Base-by-base conservation (phyloP, 2,888 invertebrate genomes). In the Odontocolon sp. region DNA sequence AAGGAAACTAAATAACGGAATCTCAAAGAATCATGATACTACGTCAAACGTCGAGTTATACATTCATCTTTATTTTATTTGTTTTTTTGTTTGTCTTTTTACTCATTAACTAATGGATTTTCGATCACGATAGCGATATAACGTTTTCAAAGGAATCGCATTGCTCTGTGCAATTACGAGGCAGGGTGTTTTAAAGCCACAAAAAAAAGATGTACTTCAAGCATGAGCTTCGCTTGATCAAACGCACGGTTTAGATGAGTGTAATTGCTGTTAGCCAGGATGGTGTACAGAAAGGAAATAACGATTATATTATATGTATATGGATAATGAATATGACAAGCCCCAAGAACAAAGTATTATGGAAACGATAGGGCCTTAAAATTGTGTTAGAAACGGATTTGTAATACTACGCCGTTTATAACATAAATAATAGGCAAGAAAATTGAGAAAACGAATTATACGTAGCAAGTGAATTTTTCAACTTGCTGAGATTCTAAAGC, bases 201-300 rank as follows among this genome's bases (percentile, higher is more conserved):
- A 36, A 52, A 40, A 42, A 75, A 45, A 42, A 69, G 45, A 54
- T 56, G 59, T 75, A 28, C 38, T 72, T 76, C 67, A 33, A 77
- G 69, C 36, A 68, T 63, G 50, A 78, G 80, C 78, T 80, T 81
- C 66, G 81, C 80, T 80, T 77, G 69, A 42, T 31, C 40, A 23
- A 74, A 54, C 74, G 71, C 63, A 72, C 64, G 42, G 57, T 33
- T 52, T 56, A 52, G 47, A 59, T 31, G 36, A 33, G 23, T 64
- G 57, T 57, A 56, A 36, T 68, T 59, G 61, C 56, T 66, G 80
- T 82, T 77, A 74, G 84, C 77, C 81, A 81, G 82, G 78, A 82
- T 84, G 83, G 79, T 85, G 82, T 85, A 84, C 82, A 83, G 84
- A 83, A 78, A 80, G 78, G 23, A 50, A 72, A 57, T 68, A 61